These are phyloP conservation scores for Drosophila bocqueti DNA, from an alignment of 1,140 invertebrate species.

Conservation along the genomic window DNA sequence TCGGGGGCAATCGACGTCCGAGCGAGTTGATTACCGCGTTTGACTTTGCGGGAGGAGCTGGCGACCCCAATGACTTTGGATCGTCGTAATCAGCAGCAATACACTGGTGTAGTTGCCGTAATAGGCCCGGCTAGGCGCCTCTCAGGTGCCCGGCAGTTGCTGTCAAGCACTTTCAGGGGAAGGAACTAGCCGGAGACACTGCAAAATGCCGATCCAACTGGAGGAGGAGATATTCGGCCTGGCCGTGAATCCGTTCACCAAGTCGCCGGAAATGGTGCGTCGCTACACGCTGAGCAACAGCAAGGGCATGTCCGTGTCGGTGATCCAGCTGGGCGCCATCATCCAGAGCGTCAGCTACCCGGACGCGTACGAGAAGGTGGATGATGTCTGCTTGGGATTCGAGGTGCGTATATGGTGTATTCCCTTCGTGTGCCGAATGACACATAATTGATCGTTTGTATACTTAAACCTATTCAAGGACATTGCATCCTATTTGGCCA, in stretches of 20 bases:
- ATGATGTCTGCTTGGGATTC: slow-evolving; percentile 5
- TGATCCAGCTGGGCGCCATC: slow-evolving; percentile 92
- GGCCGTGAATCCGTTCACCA: slow-evolving; percentile 67
- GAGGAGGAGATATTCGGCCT: slow-evolving; percentile 76
- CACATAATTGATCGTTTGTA: background rate
- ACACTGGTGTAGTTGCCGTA: background rate
- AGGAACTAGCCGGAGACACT: slow-evolving; percentile 30
- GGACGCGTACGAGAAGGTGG: slow-evolving; percentile 86
- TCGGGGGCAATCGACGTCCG: slow-evolving; percentile 15
- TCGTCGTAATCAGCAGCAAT: slow-evolving; percentile 17
- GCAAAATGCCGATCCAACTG: slow-evolving; percentile 50
- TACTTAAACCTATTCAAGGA: slow-evolving; percentile 63
- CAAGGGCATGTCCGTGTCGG: slow-evolving; percentile 86
- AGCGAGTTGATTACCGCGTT: slow-evolving; percentile 46
- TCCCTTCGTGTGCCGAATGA: background rate
- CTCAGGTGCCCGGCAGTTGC: slow-evolving; percentile 44
- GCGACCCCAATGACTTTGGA: slow-evolving; percentile 68
- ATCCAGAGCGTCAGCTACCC: slow-evolving; percentile 91
- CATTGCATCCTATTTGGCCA: slow-evolving; percentile 85
- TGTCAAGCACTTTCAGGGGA: slow-evolving; percentile 48
- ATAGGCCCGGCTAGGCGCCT: slow-evolving; percentile 14
- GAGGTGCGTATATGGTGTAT: background rate
- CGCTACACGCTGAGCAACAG: slow-evolving; percentile 88
- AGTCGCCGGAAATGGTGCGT: slow-evolving; percentile 84
- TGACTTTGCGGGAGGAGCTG: slow-evolving; percentile 56